Evolutionary conservation across 1,140 invertebrate genomes (phyloP).

Genomic region (Platyura marginata): DNA sequence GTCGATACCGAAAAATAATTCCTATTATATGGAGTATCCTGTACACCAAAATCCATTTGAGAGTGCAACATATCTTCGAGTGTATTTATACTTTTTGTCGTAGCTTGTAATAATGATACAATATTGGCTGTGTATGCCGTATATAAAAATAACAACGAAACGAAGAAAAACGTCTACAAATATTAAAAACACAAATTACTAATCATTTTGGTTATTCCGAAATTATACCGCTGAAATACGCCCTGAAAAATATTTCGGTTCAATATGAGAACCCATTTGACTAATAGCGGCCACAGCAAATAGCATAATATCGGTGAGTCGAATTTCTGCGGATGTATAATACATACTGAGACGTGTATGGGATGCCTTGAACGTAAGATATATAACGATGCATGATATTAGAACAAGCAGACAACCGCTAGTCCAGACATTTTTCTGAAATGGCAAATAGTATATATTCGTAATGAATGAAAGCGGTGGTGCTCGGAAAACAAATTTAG

Average conservation of each 20-base stretch:
- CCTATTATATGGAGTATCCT: conserved; percentile 21
- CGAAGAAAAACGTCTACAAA: conserved; percentile 2
- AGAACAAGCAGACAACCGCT: not conserved
- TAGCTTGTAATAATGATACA: conserved; percentile 28
- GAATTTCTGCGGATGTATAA: too few species aligned
- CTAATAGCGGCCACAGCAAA: conserved; percentile 2
- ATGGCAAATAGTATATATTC: conserved; percentile 7
- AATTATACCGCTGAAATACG: conserved; percentile 4
- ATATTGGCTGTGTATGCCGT: conserved; percentile 27
- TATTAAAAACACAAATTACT: not conserved
- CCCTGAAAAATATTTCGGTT: conserved; percentile 11
- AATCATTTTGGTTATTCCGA: not conserved
- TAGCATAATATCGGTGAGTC: conserved; percentile 1
- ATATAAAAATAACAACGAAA: conserved; percentile 14
- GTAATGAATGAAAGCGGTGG: conserved; percentile 4
- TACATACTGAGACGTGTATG: too few species aligned
- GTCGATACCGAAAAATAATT: conserved; percentile 14
- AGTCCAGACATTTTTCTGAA: conserved; percentile 4
- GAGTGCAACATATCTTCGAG: conserved; percentile 22
- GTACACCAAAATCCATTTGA: conserved; percentile 15
- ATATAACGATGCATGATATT: conserved; percentile 2
- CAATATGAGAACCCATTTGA: conserved; percentile 3
- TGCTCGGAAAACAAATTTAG: conserved; percentile 4
- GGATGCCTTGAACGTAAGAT: not conserved
- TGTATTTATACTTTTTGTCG: conserved; percentile 24